A percentile compares a stretch with the other conserved stretches of the same genome.
Conservation (phyloP, 2,797 vertebrate species). For the Psittacula derbiana region DNA sequence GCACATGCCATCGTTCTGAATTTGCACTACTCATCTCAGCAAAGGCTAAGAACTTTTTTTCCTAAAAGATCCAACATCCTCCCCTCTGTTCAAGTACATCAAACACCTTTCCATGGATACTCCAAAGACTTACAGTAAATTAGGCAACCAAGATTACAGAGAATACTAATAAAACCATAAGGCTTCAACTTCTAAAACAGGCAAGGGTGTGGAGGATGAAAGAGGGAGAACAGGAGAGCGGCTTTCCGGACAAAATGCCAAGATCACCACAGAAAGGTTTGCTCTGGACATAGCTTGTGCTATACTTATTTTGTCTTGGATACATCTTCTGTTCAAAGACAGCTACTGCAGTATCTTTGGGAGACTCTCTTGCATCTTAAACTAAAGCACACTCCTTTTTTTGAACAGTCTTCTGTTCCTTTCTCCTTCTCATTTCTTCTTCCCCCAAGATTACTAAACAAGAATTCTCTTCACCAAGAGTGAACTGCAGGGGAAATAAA, state of each 20-base stretch:
- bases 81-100: neutral
- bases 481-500: neutral
- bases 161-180: neutral
- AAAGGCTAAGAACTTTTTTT: neutral
- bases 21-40: neutral
- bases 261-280: neutral
- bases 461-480: neutral
- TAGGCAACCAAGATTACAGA: neutral
- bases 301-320: neutral
- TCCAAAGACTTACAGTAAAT: neutral
- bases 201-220: neutral
- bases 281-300: neutral
- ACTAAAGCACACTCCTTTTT: neutral
- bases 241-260: neutral
- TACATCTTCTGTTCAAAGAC: neutral
- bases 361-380: neutral
- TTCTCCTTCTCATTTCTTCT: neutral
- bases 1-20: neutral
- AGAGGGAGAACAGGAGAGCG: neutral
- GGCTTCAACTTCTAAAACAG: neutral
- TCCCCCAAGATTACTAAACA: neutral
- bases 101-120: neutral
- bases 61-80: neutral
- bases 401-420: neutral
- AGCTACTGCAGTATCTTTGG: neutral